Base-by-base conservation (phyloP, 2,797 vertebrate genomes). In the Arrhamphus sclerolepis region DNA sequence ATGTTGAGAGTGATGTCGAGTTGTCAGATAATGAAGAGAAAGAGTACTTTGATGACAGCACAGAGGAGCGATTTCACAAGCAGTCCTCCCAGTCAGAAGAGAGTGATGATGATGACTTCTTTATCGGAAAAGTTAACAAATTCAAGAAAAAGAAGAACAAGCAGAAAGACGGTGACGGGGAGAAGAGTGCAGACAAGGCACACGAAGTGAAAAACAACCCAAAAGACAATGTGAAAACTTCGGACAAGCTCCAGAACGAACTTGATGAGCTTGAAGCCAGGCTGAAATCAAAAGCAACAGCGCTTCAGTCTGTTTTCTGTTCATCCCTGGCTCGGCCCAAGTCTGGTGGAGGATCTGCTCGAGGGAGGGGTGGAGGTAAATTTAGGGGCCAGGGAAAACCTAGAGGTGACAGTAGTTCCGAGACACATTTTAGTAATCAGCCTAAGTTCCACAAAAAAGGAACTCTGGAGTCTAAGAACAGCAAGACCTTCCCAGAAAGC, bases 21-120 rank as follows among this genome's bases (percentile, higher is more conserved):
- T 80, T 75, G 17, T 90, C 86, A 0, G 71, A 83, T 29, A 84
- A 80, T 26, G 91, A 94, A 47, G 90, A 93, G 38, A 92, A 94
- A 60, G 93, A 95, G 16, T 97, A 97, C 80, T 99, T 97, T 66
- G 97, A 98, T 53, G 97, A 99, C 80, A 98, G 97, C 82, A 99
- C 97, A 1, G 97, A 99, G 77, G 97, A 99, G 64, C 95, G 97
- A 5, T 99, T 98, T 89, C 92, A 81, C 71, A 96, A 95, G 60
- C 94, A 95, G 67, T 94, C 95, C 0, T 97, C 96, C 26, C 81
- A 91, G 66, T 97, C 96, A 14, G 97, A 96, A 58, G 92, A 93
- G 49, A 93, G 92, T 28, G 94, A 95, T 0, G 90, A 86, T 0
- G 59, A 96, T 17, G 95, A 96, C 76, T 99, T 99, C 86, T 99